Evolutionary conservation across 2,888 invertebrate genomes (phyloP).

Genomic region (Drosophila meridionalis): DNA sequence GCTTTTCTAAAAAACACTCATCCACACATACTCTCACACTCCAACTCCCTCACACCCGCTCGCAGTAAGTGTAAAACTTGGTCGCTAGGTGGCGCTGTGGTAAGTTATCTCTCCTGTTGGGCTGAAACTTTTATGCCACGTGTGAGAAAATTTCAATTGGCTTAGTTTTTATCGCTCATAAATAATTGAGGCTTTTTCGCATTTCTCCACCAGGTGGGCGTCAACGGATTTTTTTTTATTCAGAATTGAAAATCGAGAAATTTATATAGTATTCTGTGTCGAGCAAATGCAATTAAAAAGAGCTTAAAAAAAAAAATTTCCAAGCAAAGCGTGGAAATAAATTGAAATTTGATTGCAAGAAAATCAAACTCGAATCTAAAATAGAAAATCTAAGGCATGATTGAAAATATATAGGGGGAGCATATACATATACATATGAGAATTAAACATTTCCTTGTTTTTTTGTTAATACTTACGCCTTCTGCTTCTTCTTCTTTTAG

Average conservation of each 20-base stretch:
- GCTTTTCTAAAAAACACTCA: slow-evolving; percentile 23
- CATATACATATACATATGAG: background rate
- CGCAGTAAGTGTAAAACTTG: slow-evolving; percentile 42
- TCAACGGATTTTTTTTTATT: slow-evolving; percentile 15
- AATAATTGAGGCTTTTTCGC: slow-evolving; percentile 47
- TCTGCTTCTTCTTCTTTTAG: background rate
- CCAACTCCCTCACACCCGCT: background rate
- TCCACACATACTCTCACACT: background rate
- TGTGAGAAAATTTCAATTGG: slow-evolving; percentile 70
- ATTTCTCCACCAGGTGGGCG: background rate
- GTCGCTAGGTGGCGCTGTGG: slow-evolving; percentile 53
- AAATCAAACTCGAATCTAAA: background rate
- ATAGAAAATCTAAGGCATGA: background rate
- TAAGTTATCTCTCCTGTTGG: slow-evolving; percentile 32
- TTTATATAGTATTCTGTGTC: background rate
- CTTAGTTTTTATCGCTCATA: slow-evolving; percentile 57
- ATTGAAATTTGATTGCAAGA: slow-evolving; percentile 12
- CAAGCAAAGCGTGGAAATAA: background rate
- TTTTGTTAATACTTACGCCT: background rate
- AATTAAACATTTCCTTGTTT: background rate
- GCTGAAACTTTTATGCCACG: slow-evolving; percentile 51
- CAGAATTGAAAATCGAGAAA: slow-evolving; percentile 26
- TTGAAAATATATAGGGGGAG: background rate
- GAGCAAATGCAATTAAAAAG: slow-evolving; percentile 33
- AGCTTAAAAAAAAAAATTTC: slow-evolving; percentile 20